A percentile compares a stretch with the other conserved stretches of the same genome.
Evolutionary conservation across 2,113 vertebrate species (phyloP).

Genomic region (Dicentrarchus labrax): DNA sequence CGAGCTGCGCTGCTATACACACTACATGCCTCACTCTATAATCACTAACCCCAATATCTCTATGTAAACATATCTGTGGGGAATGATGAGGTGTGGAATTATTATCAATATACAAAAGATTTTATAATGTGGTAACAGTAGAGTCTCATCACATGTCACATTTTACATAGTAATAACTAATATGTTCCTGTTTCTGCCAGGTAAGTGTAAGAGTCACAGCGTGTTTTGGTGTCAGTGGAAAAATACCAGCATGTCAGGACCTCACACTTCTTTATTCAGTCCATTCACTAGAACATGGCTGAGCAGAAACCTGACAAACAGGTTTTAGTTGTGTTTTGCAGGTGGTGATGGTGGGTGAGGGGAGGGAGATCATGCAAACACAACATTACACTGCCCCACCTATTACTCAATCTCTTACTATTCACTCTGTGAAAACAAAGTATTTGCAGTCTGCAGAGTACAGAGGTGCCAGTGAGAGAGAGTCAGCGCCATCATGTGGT

Average conservation of each 20-base stretch:
- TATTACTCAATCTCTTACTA: not conserved
- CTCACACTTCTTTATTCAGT: not conserved
- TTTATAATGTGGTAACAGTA: too few species aligned
- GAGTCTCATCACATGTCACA: too few species aligned
- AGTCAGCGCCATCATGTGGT: constrained; percentile 20
- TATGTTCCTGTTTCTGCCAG: not conserved
- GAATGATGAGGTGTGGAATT: too few species aligned
- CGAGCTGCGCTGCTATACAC: too few species aligned
- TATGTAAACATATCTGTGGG: too few species aligned
- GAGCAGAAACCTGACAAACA: constrained; percentile 40
- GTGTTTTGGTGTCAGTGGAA: constrained; percentile 14
- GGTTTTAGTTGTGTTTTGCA: constrained; percentile 26
- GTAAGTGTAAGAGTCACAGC: not conserved
- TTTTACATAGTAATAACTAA: not conserved
- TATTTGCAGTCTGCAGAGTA: not conserved
- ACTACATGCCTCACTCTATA: too few species aligned
- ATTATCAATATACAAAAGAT: not conserved
- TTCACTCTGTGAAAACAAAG: not conserved
- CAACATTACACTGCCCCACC: not conserved
- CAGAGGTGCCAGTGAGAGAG: not conserved
- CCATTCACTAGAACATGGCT: not conserved
- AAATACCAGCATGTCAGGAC: constrained; percentile 2
- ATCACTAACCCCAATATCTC: too few species aligned
- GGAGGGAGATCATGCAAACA: not conserved
- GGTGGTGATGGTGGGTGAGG: not conserved